These are phyloP conservation scores for Gambusia affinis DNA, from an alignment of 2,113 vertebrate genomes.

Conservation along the genomic window DNA sequence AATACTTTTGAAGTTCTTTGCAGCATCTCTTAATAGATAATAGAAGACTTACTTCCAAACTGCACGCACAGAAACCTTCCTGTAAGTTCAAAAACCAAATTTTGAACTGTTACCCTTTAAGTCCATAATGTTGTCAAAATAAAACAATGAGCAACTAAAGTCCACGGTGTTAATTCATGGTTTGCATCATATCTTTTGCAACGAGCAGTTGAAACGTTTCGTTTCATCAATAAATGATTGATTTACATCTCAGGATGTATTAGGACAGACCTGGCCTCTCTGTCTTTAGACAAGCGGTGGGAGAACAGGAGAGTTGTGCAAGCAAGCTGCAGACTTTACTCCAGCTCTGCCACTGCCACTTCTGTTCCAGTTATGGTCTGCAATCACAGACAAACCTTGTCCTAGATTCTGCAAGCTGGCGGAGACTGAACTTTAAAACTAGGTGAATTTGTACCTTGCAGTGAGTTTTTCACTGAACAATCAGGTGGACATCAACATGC, in stretches of 20 bases:
- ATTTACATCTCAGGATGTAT: constrained; percentile 27
- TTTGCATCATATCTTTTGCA: neutral
- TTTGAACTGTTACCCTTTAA: neutral
- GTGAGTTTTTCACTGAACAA: constrained; percentile 7
- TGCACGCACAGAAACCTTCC: too few species aligned
- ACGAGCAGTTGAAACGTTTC: neutral
- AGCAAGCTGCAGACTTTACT: constrained; percentile 40
- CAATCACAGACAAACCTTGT: constrained; percentile 67
- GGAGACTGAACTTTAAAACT: constrained; percentile 56
- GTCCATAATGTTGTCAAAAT: neutral
- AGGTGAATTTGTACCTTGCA: constrained; percentile 42
- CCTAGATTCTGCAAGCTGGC: constrained; percentile 68
- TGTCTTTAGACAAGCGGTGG: constrained; percentile 23
- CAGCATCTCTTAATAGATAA: too few species aligned
- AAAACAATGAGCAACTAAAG: neutral
- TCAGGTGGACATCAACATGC: neutral
- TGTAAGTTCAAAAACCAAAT: too few species aligned
- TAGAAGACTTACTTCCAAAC: too few species aligned
- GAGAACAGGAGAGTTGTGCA: constrained; percentile 54
- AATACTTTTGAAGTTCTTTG: too few species aligned
- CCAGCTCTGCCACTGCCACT: constrained; percentile 59
- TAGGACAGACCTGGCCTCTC: constrained; percentile 36
- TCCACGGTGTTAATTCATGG: neutral
- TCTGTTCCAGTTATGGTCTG: constrained; percentile 60
- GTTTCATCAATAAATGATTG: constrained; percentile 7